phyloP scores from a whole-genome alignment of 2,113 vertebrate genomes.

The Origma solitaria region DNA sequence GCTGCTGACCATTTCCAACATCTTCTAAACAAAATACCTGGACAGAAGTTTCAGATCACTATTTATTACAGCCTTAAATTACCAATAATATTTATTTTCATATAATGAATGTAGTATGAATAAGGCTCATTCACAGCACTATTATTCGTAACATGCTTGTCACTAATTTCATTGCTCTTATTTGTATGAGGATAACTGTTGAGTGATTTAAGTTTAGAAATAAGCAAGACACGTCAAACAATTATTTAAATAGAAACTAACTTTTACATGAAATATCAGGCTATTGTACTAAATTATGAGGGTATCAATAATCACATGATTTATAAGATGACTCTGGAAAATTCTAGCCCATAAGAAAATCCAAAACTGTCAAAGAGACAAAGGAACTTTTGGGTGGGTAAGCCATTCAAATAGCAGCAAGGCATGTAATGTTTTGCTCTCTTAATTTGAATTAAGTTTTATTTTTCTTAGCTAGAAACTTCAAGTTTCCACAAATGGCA shows the following conservation, averaged over 20 bases:
- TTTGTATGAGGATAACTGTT: neutral
- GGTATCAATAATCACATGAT: neutral
- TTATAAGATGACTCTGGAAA: neutral
- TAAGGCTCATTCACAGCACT: neutral
- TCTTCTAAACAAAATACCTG: constrained; percentile 2
- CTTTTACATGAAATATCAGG: neutral
- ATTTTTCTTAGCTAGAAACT: neutral
- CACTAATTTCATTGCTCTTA: neutral
- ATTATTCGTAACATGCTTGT: neutral
- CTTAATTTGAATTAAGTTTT: neutral
- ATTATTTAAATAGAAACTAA: constrained; percentile 36
- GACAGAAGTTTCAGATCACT: neutral
- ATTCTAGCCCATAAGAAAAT: neutral
- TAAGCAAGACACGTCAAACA: neutral
- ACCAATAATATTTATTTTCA: neutral
- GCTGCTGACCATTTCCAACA: neutral
- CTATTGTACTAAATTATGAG: neutral
- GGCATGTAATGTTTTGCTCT: neutral
- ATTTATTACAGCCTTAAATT: neutral
- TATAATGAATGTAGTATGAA: neutral
- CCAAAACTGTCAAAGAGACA: constrained; percentile 9
- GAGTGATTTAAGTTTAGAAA: neutral
- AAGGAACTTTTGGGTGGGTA: neutral
- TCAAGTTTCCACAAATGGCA: neutral
- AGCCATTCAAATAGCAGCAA: neutral